phyloP scores from a whole-genome alignment of 2,113 vertebrate species.

The Chloropsis cyanopogon region DNA sequence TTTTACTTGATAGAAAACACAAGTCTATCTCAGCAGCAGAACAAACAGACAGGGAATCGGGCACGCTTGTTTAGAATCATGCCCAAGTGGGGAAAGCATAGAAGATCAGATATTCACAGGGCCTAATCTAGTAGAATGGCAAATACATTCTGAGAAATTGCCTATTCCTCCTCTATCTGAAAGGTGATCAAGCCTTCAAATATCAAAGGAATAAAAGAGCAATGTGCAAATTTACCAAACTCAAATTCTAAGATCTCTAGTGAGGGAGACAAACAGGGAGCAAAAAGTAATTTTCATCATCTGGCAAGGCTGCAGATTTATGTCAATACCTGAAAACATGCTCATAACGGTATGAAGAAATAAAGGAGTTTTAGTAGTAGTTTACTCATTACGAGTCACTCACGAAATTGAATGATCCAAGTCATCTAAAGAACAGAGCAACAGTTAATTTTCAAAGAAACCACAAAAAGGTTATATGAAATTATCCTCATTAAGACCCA shows the following conservation, averaged over 20 bases:
- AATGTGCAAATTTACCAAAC: neutral
- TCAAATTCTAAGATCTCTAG: neutral
- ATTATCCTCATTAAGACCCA: neutral
- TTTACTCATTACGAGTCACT: neutral
- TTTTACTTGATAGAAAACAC: neutral
- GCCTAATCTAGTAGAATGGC: neutral
- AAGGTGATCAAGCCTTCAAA: neutral
- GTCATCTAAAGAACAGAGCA: neutral
- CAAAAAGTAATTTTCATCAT: neutral
- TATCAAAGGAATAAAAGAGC: neutral
- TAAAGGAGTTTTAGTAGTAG: neutral
- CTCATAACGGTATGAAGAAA: neutral
- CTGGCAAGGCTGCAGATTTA: neutral
- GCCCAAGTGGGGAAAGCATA: neutral
- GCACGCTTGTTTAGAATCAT: neutral
- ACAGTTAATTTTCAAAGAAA: neutral
- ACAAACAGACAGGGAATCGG: neutral
- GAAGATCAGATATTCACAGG: neutral
- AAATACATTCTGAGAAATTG: neutral
- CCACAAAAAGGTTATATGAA: neutral
- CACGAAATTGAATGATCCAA: neutral
- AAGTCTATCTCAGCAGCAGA: neutral
- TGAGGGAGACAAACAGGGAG: neutral
- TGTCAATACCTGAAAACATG: neutral
- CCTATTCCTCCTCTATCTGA: neutral